Evolutionary conservation across 2,113 vertebrate genomes (phyloP).

Genomic region (Todiramphus saurophagus): DNA sequence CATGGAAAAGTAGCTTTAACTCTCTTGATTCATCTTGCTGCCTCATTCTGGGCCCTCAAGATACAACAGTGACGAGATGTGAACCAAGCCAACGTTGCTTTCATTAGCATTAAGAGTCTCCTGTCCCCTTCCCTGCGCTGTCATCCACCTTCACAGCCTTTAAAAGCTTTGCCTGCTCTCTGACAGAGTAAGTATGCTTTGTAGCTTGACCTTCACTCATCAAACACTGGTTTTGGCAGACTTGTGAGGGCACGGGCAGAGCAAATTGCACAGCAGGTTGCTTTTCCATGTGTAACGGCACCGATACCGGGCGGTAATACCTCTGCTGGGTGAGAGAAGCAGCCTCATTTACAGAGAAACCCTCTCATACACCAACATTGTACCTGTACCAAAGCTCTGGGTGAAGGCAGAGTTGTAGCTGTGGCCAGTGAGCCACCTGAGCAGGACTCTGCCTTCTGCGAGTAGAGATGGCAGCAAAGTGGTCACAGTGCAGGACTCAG

Average conservation of each 20-base stretch:
- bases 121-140: background rate
- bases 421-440: background rate
- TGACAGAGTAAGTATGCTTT: background rate
- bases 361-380: accelerated
- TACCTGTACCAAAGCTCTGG: background rate
- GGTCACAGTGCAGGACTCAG: accelerated
- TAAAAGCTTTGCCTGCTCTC: background rate
- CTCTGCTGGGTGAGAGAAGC: background rate
- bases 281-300: background rate
- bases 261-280: background rate
- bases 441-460: background rate
- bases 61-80: background rate
- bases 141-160: background rate
- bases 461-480: background rate
- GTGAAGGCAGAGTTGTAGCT: background rate
- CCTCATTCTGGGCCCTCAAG: background rate
- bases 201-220: background rate
- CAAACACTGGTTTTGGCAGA: background rate
- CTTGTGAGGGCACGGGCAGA: background rate
- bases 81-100: background rate
- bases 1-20: background rate
- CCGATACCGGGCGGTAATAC: accelerated
- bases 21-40: background rate
- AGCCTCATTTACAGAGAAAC: background rate
- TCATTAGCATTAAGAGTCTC: background rate